Base-by-base conservation (phyloP, 2,888 invertebrate genomes). In the Chaitophorus viminalis region DNA sequence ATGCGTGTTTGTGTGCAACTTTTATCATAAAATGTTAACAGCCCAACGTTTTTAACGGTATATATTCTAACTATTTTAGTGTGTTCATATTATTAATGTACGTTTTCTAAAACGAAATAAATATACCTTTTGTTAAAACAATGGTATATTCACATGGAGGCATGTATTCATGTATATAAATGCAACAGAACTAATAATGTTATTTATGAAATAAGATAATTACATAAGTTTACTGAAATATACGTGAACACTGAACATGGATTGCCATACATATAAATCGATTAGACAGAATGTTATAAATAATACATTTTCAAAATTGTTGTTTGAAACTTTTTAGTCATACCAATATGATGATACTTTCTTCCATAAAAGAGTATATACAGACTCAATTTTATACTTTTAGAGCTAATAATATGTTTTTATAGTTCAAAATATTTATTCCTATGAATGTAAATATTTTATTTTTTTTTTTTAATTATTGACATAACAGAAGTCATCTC, bases 21-120 rank as follows among this genome's bases (percentile, higher is more conserved):
- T 85, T 68, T 52, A 52, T 70, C 46, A n/a, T 85, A 70, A 85
- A 46, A 78, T 85, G 17, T 78, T 85, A 85, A 78, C 33, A 14
- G 46, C n/a, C 8, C 77, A 25, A n/a, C 46, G 33, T 68, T 85
- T 82, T 82, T 74, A 82, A 72, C n/a, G 72, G 31, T n/a, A 46
- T 14, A 14, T 46, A n/a, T 74, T 74, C 72, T 74, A n/a, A 74
- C 36, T 36, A 33, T 74, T 74, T 74, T 29, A 25, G 31, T 82
- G 31, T 70, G 46, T 70, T 52, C 4, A 25, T 25, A 46, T 82
- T 52, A 0, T 79, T 79, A 79, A 79, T 18, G 79, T 25, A n/a
- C 18, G 79, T 60, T 36, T 60, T 33, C n/a, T 6, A 33, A 54
- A 54, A 54, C 4, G 21, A 60, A 21, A 60, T 21, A 60, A 60